Conservation (phyloP, 2,797 vertebrate species). For the Acestrorhynchus altus region DNA sequence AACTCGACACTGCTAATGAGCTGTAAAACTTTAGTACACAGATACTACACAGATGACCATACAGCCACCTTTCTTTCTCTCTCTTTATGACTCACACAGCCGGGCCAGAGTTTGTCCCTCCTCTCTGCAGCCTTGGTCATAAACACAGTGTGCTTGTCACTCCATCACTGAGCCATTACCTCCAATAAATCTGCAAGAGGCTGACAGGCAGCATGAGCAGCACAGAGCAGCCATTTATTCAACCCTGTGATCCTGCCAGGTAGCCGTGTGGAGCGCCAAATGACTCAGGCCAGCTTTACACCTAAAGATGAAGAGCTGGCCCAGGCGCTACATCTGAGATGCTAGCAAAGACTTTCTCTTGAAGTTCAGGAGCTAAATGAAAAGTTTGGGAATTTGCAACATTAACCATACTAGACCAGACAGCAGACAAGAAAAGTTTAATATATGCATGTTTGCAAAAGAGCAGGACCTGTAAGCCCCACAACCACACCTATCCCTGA, state of each 20-base stretch:
- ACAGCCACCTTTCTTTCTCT: constrained; percentile 20
- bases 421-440: background rate
- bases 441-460: no score
- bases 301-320: constrained; percentile 24
- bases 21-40: background rate
- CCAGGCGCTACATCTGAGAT: background rate
- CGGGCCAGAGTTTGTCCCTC: constrained; percentile 43
- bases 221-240: constrained; percentile 53
- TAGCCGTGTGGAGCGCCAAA: constrained; percentile 34
- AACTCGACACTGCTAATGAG: background rate
- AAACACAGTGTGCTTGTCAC: constrained; percentile 59
- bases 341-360: background rate
- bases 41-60: background rate
- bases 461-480: no score
- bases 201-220: constrained; percentile 59
- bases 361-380: background rate
- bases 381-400: constrained; percentile 1
- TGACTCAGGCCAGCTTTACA: constrained; percentile 46
- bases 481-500: no score
- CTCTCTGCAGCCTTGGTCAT: constrained; percentile 42
- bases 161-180: constrained; percentile 60
- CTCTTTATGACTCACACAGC: constrained; percentile 42
- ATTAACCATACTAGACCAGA: no score
- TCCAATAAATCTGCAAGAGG: constrained; percentile 60
- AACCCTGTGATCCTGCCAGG: constrained; percentile 52